A percentile compares a stretch with the other conserved stretches of the same genome.
Evolutionary conservation across 2,797 vertebrate genomes (phyloP).

Genomic region (Coendou prehensilis): DNA sequence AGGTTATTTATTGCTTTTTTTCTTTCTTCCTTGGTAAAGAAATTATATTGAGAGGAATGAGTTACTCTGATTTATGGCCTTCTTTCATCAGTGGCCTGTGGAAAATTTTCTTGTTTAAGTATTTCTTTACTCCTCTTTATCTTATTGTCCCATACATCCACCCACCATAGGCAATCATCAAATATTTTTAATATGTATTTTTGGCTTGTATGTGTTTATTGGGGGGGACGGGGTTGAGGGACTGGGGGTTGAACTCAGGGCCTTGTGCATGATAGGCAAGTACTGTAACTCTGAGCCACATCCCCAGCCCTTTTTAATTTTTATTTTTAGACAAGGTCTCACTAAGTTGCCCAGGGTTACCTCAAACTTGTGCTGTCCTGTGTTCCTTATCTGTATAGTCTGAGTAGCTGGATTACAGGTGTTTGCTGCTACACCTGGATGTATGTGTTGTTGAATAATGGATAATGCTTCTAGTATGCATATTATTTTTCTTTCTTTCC

Average conservation of each 20-base stretch:
- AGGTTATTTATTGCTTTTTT: not conserved
- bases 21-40: not conserved
- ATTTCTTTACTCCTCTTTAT: not conserved
- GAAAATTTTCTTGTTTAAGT: conserved; percentile 3
- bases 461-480: not conserved
- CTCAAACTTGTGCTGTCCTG: not conserved
- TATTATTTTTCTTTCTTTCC: not conserved
- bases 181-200: not conserved
- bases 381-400: not conserved
- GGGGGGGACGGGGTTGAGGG: not conserved
- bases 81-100: not conserved
- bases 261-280: not conserved
- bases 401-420: not conserved
- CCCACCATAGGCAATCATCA: not conserved
- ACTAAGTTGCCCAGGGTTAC: not conserved
- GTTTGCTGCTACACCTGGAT: not conserved
- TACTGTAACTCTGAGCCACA: not conserved
- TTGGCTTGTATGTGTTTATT: not conserved
- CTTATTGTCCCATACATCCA: not conserved
- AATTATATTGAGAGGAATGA: not conserved
- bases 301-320: not conserved
- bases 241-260: not conserved
- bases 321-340: not conserved
- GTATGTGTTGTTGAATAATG: not conserved
- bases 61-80: not conserved